Conservation (phyloP, 2,113 vertebrate species). For the Philantomba maxwellii region DNA sequence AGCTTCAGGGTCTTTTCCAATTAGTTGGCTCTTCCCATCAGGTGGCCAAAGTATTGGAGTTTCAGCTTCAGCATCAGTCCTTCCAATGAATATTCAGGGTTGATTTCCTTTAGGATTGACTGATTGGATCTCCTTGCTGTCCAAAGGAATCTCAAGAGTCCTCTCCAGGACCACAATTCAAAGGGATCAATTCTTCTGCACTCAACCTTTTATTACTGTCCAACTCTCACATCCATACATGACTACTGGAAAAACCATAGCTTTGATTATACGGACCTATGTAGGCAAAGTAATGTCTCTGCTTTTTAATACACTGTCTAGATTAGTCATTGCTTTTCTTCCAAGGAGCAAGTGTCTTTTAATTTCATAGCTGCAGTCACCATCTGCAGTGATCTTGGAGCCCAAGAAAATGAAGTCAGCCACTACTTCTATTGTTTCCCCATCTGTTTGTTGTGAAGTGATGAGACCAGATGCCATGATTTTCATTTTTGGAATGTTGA, state of each 20-base stretch:
- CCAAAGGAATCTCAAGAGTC: background rate
- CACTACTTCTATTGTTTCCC: background rate
- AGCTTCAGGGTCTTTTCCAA: background rate
- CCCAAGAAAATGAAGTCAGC: background rate
- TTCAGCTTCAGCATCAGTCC: background rate
- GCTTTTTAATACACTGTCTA: background rate
- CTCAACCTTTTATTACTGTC: background rate
- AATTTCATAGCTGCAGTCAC: background rate
- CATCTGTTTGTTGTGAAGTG: background rate
- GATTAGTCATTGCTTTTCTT: background rate
- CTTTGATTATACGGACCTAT: background rate
- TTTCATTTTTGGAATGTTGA: background rate
- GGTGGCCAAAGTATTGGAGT: background rate
- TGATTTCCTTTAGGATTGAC: background rate
- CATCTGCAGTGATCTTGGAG: background rate
- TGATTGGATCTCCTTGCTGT: background rate
- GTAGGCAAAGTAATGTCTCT: background rate
- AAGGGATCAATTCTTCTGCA: background rate
- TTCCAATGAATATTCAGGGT: background rate
- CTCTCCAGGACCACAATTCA: background rate
- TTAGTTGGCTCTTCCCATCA: background rate
- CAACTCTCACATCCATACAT: background rate
- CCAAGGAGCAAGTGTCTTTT: background rate
- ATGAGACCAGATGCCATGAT: background rate
- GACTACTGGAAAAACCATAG: background rate